Evolutionary conservation across 2,113 vertebrate species (phyloP).

Genomic region (Arvicanthis niloticus): DNA sequence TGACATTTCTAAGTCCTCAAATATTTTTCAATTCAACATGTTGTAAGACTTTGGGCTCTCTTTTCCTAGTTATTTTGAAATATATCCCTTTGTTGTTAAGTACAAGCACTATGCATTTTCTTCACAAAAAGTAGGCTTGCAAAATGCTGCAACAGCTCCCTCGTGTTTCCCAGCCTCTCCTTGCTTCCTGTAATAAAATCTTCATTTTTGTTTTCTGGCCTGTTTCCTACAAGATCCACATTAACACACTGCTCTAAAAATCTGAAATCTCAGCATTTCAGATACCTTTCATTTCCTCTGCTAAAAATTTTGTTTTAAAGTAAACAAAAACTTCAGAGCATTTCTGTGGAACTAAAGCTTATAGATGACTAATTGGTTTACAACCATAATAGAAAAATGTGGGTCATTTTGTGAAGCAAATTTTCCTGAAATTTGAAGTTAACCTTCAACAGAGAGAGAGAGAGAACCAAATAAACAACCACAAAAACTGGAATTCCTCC

Average conservation of each 20-base stretch:
- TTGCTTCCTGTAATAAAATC: conserved; percentile 33
- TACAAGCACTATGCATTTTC: background rate
- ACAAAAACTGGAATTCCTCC: background rate
- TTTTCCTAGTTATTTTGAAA: background rate
- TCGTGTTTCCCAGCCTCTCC: background rate
- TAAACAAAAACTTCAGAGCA: conserved; percentile 38
- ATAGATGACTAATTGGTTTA: background rate
- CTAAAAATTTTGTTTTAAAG: conserved; percentile 33
- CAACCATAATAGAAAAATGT: background rate
- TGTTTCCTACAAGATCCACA: conserved; percentile 31
- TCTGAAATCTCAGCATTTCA: conserved; percentile 58
- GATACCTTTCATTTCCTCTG: background rate
- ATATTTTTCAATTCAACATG: background rate
- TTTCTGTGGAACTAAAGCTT: conserved; percentile 53
- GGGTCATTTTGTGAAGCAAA: background rate
- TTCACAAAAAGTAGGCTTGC: background rate
- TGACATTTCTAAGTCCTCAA: background rate
- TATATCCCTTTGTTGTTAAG: background rate
- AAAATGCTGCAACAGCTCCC: background rate
- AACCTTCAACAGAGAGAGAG: conserved; percentile 21
- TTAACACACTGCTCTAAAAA: background rate
- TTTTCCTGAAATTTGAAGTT: conserved; percentile 53
- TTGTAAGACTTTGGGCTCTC: background rate
- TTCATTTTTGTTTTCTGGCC: conserved; percentile 21
- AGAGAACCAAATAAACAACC: background rate